These are phyloP conservation scores for Threskiornis aethiopicus DNA, from an alignment of 2,797 vertebrate species.

Conservation along the genomic window DNA sequence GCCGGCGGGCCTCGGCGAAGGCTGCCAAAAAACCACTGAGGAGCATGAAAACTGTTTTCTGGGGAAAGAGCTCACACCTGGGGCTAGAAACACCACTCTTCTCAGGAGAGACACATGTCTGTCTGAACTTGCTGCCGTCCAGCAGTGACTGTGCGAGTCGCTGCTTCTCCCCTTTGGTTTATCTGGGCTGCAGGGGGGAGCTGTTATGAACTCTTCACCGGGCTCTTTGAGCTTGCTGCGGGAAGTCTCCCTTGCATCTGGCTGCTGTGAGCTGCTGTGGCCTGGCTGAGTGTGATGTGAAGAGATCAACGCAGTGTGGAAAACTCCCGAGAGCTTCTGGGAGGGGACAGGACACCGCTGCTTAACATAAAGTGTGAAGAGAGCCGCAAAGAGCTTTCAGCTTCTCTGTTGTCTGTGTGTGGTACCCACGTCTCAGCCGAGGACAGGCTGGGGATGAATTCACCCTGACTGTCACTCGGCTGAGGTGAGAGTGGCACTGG, in stretches of 20 bases:
- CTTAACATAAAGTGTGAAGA: background rate
- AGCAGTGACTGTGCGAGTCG: background rate
- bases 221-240: background rate
- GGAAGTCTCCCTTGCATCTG: background rate
- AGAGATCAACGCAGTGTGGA: background rate
- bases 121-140: background rate
- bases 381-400: background rate
- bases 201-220: background rate
- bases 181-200: background rate
- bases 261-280: background rate
- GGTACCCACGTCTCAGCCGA: accelerated
- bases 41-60: background rate
- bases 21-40: background rate
- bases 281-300: background rate
- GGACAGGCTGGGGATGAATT: background rate
- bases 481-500: background rate
- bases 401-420: background rate
- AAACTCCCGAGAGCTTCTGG: background rate
- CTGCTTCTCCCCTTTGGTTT: background rate
- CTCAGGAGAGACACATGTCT: background rate
- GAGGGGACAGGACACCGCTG: background rate
- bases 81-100: background rate
- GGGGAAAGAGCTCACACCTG: constrained; percentile 2
- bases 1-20: background rate
- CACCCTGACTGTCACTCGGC: background rate